Base-by-base conservation (phyloP, 2,888 invertebrate species). In the Drosophila emarginata region DNA sequence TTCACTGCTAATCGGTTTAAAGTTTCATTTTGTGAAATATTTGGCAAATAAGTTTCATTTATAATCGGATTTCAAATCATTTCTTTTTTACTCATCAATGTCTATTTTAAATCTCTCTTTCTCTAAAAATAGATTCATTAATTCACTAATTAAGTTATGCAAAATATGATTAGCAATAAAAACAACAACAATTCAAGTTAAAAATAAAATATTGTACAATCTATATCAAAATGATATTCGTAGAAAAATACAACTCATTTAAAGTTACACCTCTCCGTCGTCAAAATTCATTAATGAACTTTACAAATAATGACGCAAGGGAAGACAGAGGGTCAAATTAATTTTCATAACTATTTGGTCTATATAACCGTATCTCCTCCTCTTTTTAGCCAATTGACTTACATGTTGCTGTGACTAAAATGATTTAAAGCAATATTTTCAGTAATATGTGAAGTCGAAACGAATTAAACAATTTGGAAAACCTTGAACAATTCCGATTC, bases 231-330 rank as follows among this genome's bases (percentile, higher is more conserved):
- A 32, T 32, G 18, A 18, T 18, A 7, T 14, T 18, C 18, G 18
- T 18, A 45, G 18, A 12, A 45, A 45, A 18, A 45, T 7, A 18
- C 45, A 45, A 18, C 18, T 45, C 45, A 18, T 59, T 23, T 36
- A 36, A 6, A 28, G 21, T 12, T 12, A 51, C 40, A 7, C 21
- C 15, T n/a, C 18, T 14, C 18, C 7, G 5, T 7, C 18, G 2
- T 11, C 21, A 68, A 76, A 64, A 67, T 69, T 64, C 77, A 80
- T 73, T 87, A 87, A 75, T 84, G 75, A 79, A 64, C 61, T 74
- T 79, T 67, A 67, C 54, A 80, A 61, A 61, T 70, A 53, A 56
- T 81, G 81, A 64, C 68, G 82, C 72, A 82, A 82, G 26, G 63
- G 37, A 15, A 18, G 32, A 57, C 45, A 37, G 39, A 32, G 51